phyloP scores from a whole-genome alignment of 2,888 invertebrate genomes.

The Neoitamus cyanurus region DNA sequence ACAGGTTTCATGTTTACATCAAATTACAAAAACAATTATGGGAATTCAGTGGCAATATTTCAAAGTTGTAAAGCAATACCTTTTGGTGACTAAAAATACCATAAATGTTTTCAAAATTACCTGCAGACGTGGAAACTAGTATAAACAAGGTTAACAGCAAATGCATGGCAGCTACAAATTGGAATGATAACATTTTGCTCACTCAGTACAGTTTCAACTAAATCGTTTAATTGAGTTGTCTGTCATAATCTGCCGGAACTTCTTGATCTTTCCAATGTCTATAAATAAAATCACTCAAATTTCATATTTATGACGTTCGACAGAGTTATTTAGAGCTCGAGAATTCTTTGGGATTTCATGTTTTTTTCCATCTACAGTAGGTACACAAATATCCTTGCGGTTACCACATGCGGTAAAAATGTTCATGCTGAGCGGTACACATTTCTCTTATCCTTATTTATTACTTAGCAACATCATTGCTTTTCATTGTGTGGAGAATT shows the following conservation, averaged over 20 bases:
- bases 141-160: background rate
- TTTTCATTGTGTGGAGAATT: too few species aligned
- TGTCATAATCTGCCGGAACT: background rate
- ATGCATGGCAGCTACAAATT: background rate
- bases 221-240: background rate
- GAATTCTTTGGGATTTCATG: background rate
- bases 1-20: too few species aligned
- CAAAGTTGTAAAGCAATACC: background rate
- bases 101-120: background rate
- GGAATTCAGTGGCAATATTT: background rate
- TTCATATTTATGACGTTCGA: background rate
- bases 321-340: background rate
- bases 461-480: too few species aligned
- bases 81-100: background rate
- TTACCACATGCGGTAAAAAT: background rate
- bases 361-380: background rate
- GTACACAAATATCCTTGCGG: background rate
- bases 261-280: background rate
- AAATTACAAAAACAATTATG: background rate
- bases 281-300: slow-evolving; percentile 5
- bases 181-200: slow-evolving; percentile 7
- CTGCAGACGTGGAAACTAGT: background rate
- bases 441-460: background rate
- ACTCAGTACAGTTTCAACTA: background rate
- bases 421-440: background rate